A percentile compares a stretch with the other conserved stretches of the same genome.
Conservation (phyloP, 2,888 invertebrate genomes). For the Bombylius major region DNA sequence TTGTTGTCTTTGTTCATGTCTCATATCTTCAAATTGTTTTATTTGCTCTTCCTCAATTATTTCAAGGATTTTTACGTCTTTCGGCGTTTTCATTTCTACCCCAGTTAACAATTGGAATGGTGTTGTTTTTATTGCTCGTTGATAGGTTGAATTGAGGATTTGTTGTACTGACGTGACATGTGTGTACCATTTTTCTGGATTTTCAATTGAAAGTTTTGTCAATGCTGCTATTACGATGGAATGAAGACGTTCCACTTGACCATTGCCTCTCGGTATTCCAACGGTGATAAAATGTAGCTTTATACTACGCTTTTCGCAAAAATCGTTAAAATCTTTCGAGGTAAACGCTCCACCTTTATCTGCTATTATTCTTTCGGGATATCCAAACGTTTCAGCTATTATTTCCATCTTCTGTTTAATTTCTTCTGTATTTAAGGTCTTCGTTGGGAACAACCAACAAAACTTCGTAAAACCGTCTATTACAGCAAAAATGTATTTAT, state of each 20-base stretch:
- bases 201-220: constrained; percentile 8
- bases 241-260: constrained; percentile 11
- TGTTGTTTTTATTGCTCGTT: constrained; percentile 13
- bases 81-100: not conserved
- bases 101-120: constrained; percentile 20
- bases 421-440: constrained; percentile 8
- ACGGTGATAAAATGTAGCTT: constrained; percentile 7
- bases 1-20: no score
- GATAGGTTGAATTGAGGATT: no score
- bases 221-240: constrained; percentile 7
- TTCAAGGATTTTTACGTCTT: no score
- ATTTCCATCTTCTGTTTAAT: constrained; percentile 10
- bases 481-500: constrained; percentile 24
- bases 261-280: constrained; percentile 10
- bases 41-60: no score
- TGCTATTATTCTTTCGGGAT: constrained; percentile 7
- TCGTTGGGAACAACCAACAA: constrained; percentile 12
- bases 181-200: constrained; percentile 21
- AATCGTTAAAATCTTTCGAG: constrained; percentile 7
- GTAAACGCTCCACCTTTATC: constrained; percentile 11
- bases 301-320: constrained; percentile 6
- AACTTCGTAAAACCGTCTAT: constrained; percentile 25
- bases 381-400: constrained; percentile 9
- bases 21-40: no score
- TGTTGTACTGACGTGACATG: constrained; percentile 15